These are phyloP conservation scores for Hippocampus kuda DNA, from an alignment of 2,797 vertebrate genomes.

Conservation along the genomic window DNA sequence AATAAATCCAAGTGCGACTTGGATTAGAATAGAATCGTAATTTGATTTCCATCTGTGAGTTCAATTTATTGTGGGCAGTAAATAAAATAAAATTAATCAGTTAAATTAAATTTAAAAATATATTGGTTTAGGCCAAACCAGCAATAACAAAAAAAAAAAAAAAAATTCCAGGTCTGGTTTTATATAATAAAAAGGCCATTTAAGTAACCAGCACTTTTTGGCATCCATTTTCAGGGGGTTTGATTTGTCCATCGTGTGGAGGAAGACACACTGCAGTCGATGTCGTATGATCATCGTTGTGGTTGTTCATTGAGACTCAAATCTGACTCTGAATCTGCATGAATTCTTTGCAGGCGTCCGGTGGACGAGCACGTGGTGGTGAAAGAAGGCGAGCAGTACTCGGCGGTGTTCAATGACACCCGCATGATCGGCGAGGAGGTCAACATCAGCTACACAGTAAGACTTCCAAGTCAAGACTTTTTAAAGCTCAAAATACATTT, in stretches of 20 bases:
- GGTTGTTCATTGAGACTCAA: background rate
- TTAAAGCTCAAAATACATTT: background rate
- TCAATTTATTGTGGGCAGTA: too few relatives aligned
- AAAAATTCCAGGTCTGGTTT: too few relatives aligned
- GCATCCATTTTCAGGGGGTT: background rate
- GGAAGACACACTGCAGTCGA: background rate
- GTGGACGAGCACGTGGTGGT: conserved; percentile 73
- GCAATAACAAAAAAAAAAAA: too few relatives aligned
- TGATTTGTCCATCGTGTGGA: background rate
- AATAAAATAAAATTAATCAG: too few relatives aligned
- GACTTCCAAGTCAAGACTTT: background rate
- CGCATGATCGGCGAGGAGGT: conserved; percentile 78
- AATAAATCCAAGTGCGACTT: too few relatives aligned
- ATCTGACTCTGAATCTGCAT: background rate
- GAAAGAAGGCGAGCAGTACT: conserved; percentile 71
- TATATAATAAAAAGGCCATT: too few relatives aligned
- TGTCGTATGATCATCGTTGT: background rate
- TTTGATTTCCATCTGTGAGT: too few relatives aligned
- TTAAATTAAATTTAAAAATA: too few relatives aligned
- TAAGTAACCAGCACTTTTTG: background rate
- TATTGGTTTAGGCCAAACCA: too few relatives aligned
- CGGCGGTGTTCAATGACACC: conserved; percentile 72
- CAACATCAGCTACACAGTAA: conserved; percentile 80
- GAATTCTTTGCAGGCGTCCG: conserved; percentile 34
- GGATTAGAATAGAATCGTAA: too few relatives aligned